These are phyloP conservation scores for Acridotheres tristis DNA, from an alignment of 2,797 vertebrate species.

Conservation along the genomic window DNA sequence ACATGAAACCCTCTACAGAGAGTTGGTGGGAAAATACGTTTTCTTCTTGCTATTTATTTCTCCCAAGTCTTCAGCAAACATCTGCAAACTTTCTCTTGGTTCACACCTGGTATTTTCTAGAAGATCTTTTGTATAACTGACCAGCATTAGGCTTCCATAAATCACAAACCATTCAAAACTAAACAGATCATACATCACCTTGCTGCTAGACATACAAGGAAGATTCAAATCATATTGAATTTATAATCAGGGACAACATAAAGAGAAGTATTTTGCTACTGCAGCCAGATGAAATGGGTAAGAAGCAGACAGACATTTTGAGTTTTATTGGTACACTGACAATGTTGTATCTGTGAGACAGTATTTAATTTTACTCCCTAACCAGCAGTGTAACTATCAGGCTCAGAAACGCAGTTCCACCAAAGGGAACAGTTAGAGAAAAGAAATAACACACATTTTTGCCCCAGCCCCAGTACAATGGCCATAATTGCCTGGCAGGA, in stretches of 20 bases:
- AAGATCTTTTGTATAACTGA: neutral
- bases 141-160: neutral
- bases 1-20: neutral
- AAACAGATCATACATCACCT: neutral
- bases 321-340: neutral
- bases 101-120: neutral
- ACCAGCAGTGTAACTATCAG: neutral
- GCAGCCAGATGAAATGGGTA: neutral
- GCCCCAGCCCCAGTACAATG: neutral
- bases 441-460: neutral
- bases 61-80: neutral
- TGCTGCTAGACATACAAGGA: neutral
- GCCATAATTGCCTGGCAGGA: constrained; percentile 13
- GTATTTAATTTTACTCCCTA: constrained; percentile 40
- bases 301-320: neutral
- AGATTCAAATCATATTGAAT: neutral
- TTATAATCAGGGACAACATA: neutral
- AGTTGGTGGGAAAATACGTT: neutral
- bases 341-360: neutral
- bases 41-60: neutral
- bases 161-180: neutral
- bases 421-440: neutral
- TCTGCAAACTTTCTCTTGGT: neutral
- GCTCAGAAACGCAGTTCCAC: neutral
- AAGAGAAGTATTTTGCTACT: neutral